phyloP scores from a whole-genome alignment of 1,140 invertebrate genomes.

The Drosophila yakuba region DNA sequence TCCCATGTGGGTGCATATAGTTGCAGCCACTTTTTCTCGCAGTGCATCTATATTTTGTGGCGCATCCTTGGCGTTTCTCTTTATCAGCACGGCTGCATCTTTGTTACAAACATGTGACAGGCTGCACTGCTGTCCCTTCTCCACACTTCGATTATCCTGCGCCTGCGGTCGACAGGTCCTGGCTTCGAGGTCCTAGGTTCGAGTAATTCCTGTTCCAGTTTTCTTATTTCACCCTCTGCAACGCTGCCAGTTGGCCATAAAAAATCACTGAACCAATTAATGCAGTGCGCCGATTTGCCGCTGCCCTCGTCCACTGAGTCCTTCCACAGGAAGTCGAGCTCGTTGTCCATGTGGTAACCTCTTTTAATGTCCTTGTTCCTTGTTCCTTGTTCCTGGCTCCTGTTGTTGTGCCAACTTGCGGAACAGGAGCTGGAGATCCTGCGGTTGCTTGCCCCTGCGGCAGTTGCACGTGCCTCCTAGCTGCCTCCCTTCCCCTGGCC shows the following conservation, averaged over 20 bases:
- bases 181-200: constrained; percentile 25
- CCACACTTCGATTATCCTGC: constrained; percentile 37
- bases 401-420: constrained; percentile 19
- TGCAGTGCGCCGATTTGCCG: constrained; percentile 50
- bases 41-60: constrained; percentile 9
- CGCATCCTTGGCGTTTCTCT: constrained; percentile 26
- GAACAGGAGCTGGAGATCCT: constrained; percentile 1
- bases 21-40: background rate
- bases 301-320: background rate
- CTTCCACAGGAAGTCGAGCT: constrained; percentile 66
- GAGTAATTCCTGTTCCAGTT: constrained; percentile 27
- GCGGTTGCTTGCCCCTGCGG: constrained; percentile 20
- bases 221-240: constrained; percentile 8
- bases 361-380: background rate
- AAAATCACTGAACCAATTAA: constrained; percentile 81
- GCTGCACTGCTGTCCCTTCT: constrained; percentile 3
- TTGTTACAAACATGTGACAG: constrained; percentile 48
- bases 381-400: constrained; percentile 3
- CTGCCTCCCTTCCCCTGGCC: background rate
- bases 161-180: constrained; percentile 59
- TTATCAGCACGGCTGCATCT: constrained; percentile 48
- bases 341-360: constrained; percentile 37
- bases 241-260: constrained; percentile 54
- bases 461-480: constrained; percentile 48
- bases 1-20: no score